phyloP scores from a whole-genome alignment of 2,888 invertebrate genomes.

The Linnaemya tessellans region DNA sequence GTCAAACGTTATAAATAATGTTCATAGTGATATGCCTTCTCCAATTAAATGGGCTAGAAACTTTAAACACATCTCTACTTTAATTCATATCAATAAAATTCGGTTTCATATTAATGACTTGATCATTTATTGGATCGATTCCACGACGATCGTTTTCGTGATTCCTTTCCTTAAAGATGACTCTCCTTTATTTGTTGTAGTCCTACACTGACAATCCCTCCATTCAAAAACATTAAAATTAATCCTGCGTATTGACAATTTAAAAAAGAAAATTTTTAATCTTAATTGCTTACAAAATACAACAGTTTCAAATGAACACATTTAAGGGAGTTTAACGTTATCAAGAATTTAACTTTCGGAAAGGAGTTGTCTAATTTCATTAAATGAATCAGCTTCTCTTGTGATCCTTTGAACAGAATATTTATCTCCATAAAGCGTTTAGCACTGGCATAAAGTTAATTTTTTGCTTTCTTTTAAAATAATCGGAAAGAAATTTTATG shows the following conservation, averaged over 20 bases:
- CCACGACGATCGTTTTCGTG: too few relatives aligned
- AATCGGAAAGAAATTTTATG: slow-evolving; percentile 31
- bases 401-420: slow-evolving; percentile 41
- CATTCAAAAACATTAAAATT: not conserved
- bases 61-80: too few relatives aligned
- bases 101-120: too few relatives aligned
- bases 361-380: slow-evolving; percentile 41
- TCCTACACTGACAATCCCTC: not conserved
- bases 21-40: too few relatives aligned
- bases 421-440: slow-evolving; percentile 39
- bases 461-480: slow-evolving; percentile 40
- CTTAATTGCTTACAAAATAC: slow-evolving; percentile 36
- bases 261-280: not conserved
- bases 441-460: slow-evolving; percentile 27
- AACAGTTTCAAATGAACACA: slow-evolving; percentile 16
- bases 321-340: slow-evolving; percentile 10
- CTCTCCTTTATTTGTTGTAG: too few relatives aligned
- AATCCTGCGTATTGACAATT: not conserved
- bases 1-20: too few relatives aligned
- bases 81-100: too few relatives aligned
- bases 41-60: too few relatives aligned
- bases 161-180: too few relatives aligned
- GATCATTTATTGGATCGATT: too few relatives aligned
- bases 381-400: slow-evolving; percentile 33
- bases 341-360: slow-evolving; percentile 30